Conservation (phyloP, 2,888 invertebrate species). For the Ochropacha duplaris region DNA sequence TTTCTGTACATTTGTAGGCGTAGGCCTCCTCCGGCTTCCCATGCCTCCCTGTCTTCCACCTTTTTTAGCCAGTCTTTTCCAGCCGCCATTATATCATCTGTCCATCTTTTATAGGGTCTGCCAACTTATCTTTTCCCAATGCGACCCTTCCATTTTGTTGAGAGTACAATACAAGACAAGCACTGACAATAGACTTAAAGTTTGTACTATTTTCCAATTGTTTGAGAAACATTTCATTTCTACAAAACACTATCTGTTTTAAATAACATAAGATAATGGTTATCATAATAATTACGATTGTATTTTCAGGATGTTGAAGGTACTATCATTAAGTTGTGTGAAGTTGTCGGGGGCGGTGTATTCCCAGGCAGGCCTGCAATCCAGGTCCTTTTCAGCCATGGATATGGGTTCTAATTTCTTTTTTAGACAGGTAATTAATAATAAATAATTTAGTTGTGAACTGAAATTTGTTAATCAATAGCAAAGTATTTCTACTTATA, state of each 20-base stretch:
- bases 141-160: too few species aligned
- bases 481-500: too few species aligned
- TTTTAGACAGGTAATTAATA: slow-evolving; percentile 68
- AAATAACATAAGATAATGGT: background rate
- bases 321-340: slow-evolving; percentile 38
- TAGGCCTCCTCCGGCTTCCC: too few species aligned
- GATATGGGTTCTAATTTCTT: slow-evolving; percentile 56
- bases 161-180: too few species aligned
- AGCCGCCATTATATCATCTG: too few species aligned
- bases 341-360: slow-evolving; percentile 31
- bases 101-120: too few species aligned
- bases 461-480: too few species aligned
- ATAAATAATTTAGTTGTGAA: too few species aligned
- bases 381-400: slow-evolving; percentile 43
- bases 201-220: background rate
- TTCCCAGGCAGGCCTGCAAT: slow-evolving; percentile 22
- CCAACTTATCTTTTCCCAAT: too few species aligned
- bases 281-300: slow-evolving; percentile 5
- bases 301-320: slow-evolving; percentile 53
- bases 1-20: too few species aligned
- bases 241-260: background rate
- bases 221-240: background rate
- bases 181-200: background rate
- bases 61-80: too few species aligned
- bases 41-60: too few species aligned